Evolutionary conservation across 2,797 vertebrate species (phyloP).

Genomic region (Champsocephalus gunnari): DNA sequence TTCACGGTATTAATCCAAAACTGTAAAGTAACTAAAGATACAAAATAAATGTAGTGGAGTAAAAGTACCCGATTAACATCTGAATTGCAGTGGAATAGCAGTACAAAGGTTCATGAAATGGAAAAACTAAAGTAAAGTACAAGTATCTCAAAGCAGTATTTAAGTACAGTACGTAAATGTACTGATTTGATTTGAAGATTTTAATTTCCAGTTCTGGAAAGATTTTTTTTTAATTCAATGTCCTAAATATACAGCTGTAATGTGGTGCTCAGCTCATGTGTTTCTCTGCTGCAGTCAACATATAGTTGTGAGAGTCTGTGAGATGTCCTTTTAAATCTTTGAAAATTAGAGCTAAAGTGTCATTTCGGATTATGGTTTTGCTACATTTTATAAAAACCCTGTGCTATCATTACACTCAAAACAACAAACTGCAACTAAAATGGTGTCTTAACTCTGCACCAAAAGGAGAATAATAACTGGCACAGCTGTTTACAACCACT

Average conservation of each 20-base stretch:
- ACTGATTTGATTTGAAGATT: conserved; percentile 16
- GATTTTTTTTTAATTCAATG: background rate
- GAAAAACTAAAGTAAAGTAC: too few relatives aligned
- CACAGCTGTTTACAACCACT: conserved; percentile 65
- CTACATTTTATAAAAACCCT: conserved; percentile 6
- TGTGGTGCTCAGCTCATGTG: background rate
- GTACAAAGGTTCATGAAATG: too few relatives aligned
- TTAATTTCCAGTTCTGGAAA: conserved; percentile 15
- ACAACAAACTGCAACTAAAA: conserved; percentile 6
- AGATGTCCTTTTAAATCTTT: conserved; percentile 1
- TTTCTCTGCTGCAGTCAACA: conserved; percentile 1
- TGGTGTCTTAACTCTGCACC: conserved; percentile 7
- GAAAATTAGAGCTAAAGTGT: conserved; percentile 3
- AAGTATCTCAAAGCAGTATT: too few relatives aligned
- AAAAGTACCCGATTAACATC: too few relatives aligned
- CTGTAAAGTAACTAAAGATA: too few relatives aligned
- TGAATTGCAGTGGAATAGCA: too few relatives aligned
- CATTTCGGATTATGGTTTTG: background rate
- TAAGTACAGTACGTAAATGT: too few relatives aligned
- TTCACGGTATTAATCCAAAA: too few relatives aligned
- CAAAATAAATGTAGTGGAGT: too few relatives aligned
- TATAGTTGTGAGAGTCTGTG: background rate
- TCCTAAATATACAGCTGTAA: conserved; percentile 9
- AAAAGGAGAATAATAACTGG: conserved; percentile 46
- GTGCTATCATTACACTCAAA: background rate